Percentiles rank a stretch among this genome's conserved stretches.
Conservation (phyloP, 2,888 invertebrate species). For the Andrena bucephala region DNA sequence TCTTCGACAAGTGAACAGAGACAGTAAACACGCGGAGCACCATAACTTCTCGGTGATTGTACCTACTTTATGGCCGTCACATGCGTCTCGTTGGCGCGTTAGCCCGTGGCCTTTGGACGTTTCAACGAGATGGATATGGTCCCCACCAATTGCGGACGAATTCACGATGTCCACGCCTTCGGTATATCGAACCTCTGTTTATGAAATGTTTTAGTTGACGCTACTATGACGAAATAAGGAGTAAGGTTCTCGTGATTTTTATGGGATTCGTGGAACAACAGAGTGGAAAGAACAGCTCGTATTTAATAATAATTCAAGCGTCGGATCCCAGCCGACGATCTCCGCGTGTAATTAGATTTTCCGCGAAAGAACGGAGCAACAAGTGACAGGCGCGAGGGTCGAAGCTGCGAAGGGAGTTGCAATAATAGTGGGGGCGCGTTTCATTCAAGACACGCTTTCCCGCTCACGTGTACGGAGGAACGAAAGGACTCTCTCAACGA, state of each 20-base stretch:
- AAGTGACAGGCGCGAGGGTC: background rate
- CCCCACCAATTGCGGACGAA: background rate
- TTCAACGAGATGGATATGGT: background rate
- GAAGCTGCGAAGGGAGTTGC: background rate
- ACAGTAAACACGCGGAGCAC: background rate
- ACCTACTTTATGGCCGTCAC: slow-evolving; percentile 25
- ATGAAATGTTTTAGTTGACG: no score
- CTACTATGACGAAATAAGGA: no score
- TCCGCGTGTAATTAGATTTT: background rate
- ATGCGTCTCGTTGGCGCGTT: slow-evolving; percentile 16
- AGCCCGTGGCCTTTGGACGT: background rate
- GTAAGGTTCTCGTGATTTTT: no score
- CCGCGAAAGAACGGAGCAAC: background rate
- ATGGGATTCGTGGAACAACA: no score
- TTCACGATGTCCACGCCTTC: background rate
- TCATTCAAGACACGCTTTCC: no score
- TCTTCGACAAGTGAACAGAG: slow-evolving; percentile 9
- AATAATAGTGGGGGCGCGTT: background rate
- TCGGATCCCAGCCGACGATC: background rate
- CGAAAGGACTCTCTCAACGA: background rate
- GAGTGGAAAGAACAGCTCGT: no score
- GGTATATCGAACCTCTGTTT: no score
- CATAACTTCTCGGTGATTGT: slow-evolving; percentile 32
- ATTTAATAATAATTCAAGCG: background rate
- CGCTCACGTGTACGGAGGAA: no score